A percentile compares a stretch with the other conserved stretches of the same genome.
Conservation (phyloP, 2,113 vertebrate species). For the Oostethus manadensis region DNA sequence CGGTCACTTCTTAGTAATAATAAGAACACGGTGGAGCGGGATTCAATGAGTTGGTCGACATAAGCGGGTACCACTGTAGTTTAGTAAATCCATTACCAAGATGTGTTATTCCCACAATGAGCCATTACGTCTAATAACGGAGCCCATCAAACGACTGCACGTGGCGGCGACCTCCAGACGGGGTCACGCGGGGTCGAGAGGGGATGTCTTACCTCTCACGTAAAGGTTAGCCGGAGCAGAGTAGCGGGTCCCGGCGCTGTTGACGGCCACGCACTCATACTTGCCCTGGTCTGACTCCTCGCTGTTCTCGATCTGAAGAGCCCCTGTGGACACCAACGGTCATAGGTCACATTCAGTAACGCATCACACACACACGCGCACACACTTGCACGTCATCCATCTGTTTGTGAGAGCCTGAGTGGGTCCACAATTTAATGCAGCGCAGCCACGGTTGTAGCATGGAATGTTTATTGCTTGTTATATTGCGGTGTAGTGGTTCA, state of each 20-base stretch:
- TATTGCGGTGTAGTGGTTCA: not conserved
- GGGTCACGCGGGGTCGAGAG: conserved; percentile 5
- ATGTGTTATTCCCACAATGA: no score
- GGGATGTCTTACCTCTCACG: conserved; percentile 86
- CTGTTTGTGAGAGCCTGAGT: not conserved
- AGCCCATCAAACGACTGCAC: conserved; percentile 2
- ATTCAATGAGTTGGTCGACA: no score
- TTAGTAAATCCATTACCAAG: no score
- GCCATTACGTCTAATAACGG: no score
- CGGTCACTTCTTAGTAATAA: no score
- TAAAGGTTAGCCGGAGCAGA: conserved; percentile 96
- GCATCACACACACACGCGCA: not conserved
- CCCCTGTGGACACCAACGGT: conserved; percentile 76
- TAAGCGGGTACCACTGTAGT: no score
- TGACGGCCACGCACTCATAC: conserved; percentile 95
- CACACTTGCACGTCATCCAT: not conserved
- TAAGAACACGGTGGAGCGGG: no score
- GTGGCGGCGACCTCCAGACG: not conserved
- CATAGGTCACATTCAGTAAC: conserved; percentile 10
- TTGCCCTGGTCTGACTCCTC: conserved; percentile 98
- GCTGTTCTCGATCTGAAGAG: conserved; percentile 96
- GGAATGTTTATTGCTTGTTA: no score
- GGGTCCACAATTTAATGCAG: not conserved
- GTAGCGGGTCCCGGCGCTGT: conserved; percentile 93
- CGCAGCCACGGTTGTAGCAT: no score